These are phyloP conservation scores for Guaruba guarouba DNA, from an alignment of 2,113 vertebrate species.

Conservation along the genomic window DNA sequence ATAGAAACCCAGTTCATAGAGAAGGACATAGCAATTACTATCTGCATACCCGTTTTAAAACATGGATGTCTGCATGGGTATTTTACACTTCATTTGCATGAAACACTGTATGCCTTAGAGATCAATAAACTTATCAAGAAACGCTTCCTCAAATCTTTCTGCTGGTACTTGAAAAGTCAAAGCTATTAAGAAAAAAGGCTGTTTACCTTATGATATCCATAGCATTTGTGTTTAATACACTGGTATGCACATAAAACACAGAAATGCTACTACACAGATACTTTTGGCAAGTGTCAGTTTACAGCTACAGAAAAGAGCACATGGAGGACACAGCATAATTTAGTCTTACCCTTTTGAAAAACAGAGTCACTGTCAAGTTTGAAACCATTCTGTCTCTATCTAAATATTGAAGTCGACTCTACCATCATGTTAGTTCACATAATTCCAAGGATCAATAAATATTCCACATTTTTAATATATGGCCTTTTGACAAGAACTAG, in stretches of 20 bases:
- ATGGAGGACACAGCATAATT: slow-evolving; percentile 16
- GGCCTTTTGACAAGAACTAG: background rate
- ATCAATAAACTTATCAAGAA: slow-evolving; percentile 21
- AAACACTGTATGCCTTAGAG: background rate
- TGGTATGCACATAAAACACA: background rate
- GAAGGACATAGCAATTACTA: background rate
- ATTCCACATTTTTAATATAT: background rate
- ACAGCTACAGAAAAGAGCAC: background rate
- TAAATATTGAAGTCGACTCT: background rate
- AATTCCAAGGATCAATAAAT: background rate
- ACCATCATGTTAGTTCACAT: background rate
- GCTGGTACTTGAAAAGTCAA: slow-evolving; percentile 15
- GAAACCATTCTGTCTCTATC: background rate
- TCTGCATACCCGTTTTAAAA: background rate
- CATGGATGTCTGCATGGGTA: background rate
- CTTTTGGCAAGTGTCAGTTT: background rate
- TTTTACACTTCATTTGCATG: background rate
- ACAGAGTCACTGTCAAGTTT: background rate
- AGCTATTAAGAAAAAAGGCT: slow-evolving; percentile 8
- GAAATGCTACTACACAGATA: background rate
- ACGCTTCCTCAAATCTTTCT: background rate
- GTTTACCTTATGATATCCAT: background rate
- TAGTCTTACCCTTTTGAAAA: background rate
- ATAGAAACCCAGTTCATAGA: background rate
- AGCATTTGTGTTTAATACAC: slow-evolving; percentile 2